Base-by-base conservation (phyloP, 2,113 vertebrate species). In the Abramis brama region DNA sequence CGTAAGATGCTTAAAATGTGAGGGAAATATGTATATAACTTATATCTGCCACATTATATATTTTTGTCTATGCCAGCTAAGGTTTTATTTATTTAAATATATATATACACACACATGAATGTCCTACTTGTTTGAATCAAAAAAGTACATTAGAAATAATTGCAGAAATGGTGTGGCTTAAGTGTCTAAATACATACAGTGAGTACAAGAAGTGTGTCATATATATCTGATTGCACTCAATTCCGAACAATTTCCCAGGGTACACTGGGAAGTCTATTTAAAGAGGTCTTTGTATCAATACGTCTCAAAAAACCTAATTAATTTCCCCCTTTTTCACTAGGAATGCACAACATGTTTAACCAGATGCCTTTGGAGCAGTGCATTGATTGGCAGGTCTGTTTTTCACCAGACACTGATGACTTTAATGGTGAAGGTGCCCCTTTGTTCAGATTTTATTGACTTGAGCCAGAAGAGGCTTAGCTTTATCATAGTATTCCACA, bases 271-370 rank as follows among this genome's bases (percentile, higher is more conserved):
- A 43, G 4, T 50, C 45, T 33, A 71, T 83, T 82, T 70, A 70
- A 83, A 83, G 50, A 55, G 30, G 7, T 39, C 47, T 94, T 94
- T 95, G 93, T 94, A 94, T 92, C 92, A 91, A 88, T 87, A 90
- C 90, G 92, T 92, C 93, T 92, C 91, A 92, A 93, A 93, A 94
- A 95, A 94, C 90, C 93, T 93, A 92, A 93, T 94, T 95, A 94
- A 60, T 82, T 95, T 95, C 94, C 90, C 90, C 90, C 89, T 92
- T 94, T 92, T 92, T 91, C 91, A 90, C 92, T 88, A 93, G 89
- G 90, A 93, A 86, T 91, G 92, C 90, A 93, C 93, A 94, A 93
- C 93, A 95, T 93, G 93, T 93, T 91, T 90, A 89, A 91, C 92
- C 27, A 36, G 90, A 92, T 91, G 93, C 93, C 93, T 94, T 93